These are phyloP conservation scores for Melitaea cinxia DNA, from an alignment of 1,140 invertebrate genomes.

Conservation along the genomic window DNA sequence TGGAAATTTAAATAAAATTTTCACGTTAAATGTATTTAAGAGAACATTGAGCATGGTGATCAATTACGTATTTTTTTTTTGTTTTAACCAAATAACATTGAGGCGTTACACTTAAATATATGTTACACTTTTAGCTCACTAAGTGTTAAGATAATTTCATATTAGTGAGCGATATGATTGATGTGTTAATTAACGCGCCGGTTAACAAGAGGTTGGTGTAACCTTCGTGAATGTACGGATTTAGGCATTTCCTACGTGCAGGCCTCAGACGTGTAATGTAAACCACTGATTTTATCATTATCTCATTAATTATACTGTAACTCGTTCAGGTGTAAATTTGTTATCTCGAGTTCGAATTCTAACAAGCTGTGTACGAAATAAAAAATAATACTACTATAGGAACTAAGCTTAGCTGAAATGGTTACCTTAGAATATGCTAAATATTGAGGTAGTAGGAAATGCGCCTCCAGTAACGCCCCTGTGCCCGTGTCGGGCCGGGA, in stretches of 20 bases:
- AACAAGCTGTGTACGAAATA: too few species aligned
- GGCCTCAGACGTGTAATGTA: not conserved
- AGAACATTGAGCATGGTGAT: not conserved
- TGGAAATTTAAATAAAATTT: too few species aligned
- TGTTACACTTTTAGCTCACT: not conserved
- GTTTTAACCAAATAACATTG: not conserved
- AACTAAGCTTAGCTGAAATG: too few species aligned
- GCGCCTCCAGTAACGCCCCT: too few species aligned
- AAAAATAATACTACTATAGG: too few species aligned
- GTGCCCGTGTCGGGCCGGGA: too few species aligned
- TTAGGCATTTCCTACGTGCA: slow-evolving; percentile 23
- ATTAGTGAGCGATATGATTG: slow-evolving; percentile 19
- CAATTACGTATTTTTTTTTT: not conserved
- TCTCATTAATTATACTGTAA: not conserved
- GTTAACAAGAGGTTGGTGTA: slow-evolving; percentile 31
- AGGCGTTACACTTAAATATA: not conserved
- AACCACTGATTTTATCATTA: slow-evolving; percentile 1
- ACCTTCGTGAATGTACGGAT: slow-evolving; percentile 34
- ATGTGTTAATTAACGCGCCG: slow-evolving; percentile 37
- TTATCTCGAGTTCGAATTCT: not conserved
- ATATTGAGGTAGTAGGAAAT: not conserved
- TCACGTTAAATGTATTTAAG: not conserved
- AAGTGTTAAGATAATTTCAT: slow-evolving; percentile 1
- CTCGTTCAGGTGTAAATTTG: not conserved
- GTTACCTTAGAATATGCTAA: not conserved